Conservation (phyloP, 2,113 vertebrate genomes). For the Pterocles burchelli region DNA sequence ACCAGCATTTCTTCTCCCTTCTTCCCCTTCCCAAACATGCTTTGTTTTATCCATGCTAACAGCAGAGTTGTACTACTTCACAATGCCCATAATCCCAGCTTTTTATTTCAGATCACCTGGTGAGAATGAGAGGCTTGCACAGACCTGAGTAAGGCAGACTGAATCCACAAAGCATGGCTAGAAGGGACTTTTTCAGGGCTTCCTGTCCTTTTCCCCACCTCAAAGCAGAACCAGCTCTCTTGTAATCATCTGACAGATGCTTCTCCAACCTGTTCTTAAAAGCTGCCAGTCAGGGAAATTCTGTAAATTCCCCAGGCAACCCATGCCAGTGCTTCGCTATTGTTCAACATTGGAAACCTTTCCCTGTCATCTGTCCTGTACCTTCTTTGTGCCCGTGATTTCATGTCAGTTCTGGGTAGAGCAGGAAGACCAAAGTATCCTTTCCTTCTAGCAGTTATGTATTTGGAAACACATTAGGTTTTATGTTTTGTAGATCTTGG, state of each 20-base stretch:
- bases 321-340: not conserved
- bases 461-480: not conserved
- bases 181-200: not conserved
- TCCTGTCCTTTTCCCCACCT: not conserved
- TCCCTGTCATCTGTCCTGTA: not conserved
- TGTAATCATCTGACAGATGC: not conserved
- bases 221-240: not conserved
- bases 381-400: not conserved
- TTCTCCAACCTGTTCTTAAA: not conserved
- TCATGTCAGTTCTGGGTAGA: not conserved
- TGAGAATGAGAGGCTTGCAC: not conserved
- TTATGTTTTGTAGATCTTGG: not conserved
- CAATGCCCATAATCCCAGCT: not conserved
- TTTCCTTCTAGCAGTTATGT: not conserved
- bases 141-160: not conserved
- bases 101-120: not conserved
- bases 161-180: not conserved
- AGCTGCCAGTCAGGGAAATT: not conserved
- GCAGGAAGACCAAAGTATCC: not conserved
- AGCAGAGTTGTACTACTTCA: not conserved
- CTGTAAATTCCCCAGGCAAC: not conserved
- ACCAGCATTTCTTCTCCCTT: not conserved
- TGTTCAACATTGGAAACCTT: not conserved
- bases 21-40: not conserved
- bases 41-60: not conserved